Conservation (phyloP, 1,140 invertebrate genomes). For the Matsumurasca onukii region DNA sequence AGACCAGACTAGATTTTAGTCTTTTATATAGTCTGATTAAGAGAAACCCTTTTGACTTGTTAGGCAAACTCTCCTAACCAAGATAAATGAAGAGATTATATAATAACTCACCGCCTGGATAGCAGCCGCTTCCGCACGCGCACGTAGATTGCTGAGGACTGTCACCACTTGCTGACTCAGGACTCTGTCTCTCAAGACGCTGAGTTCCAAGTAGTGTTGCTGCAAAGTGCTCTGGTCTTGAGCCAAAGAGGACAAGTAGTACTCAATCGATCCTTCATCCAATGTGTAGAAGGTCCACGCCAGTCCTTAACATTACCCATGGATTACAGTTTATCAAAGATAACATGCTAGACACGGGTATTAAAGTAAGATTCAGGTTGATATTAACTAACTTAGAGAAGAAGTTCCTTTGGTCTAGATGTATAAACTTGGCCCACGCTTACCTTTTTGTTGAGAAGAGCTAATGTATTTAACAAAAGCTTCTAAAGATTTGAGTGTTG, state of each 20-base stretch:
- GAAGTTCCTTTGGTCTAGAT: no score
- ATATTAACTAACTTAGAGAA: no score
- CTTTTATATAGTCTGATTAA: no score
- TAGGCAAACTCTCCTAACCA: no score
- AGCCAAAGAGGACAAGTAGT: constrained; percentile 15
- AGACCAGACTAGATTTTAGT: no score
- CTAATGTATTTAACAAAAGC: constrained; percentile 26
- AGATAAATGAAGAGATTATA: no score
- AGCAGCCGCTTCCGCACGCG: neutral
- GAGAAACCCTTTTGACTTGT: no score
- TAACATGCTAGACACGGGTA: no score
- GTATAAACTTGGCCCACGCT: no score
- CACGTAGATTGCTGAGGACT: neutral
- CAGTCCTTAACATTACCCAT: constrained; percentile 7
- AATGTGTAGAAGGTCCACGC: constrained; percentile 23
- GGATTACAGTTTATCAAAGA: no score
- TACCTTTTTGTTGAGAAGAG: constrained; percentile 25
- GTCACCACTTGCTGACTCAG: neutral
- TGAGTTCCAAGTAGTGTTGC: constrained; percentile 18
- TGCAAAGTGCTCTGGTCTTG: constrained; percentile 11
- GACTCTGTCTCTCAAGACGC: neutral
- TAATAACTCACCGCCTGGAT: constrained; percentile 15
- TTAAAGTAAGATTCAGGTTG: no score
- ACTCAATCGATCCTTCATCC: constrained; percentile 22
- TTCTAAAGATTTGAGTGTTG: constrained; percentile 15